Conservation (phyloP, 2,888 invertebrate genomes). For the Pasiphila rectangulata region DNA sequence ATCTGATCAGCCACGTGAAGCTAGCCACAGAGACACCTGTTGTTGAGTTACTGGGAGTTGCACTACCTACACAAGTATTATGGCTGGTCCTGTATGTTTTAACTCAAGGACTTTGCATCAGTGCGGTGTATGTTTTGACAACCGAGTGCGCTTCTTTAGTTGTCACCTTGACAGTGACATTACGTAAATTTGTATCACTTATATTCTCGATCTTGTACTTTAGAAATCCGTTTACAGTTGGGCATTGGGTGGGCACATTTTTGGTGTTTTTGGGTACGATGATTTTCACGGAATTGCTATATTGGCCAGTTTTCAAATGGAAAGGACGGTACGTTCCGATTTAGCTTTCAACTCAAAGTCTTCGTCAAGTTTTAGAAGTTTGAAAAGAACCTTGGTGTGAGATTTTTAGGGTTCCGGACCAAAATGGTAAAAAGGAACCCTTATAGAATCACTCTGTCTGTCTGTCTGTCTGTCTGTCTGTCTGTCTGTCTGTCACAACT, state of each 20-base stretch:
- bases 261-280: constrained; percentile 96
- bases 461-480: no score
- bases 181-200: constrained; percentile 96
- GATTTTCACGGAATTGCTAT: constrained; percentile 92
- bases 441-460: no score
- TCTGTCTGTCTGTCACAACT: no score
- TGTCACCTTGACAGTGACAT: constrained; percentile 96
- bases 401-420: no score
- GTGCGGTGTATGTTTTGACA: constrained; percentile 95
- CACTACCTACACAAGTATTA: constrained; percentile 87
- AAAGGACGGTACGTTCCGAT: no score
- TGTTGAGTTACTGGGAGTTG: constrained; percentile 81
- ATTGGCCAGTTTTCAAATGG: no score
- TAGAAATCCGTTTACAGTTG: constrained; percentile 93
- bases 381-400: no score
- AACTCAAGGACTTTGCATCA: constrained; percentile 96
- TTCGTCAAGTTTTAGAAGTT: no score
- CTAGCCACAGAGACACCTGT: constrained; percentile 85
- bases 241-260: constrained; percentile 94
- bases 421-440: no score
- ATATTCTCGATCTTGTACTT: constrained; percentile 98
- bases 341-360: no score
- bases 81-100: constrained; percentile 90
- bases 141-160: constrained; percentile 96
- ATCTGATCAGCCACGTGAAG: constrained; percentile 88